These are phyloP conservation scores for Zoanthus solanderi DNA, from an alignment of 92 coral and sea anemone genomes.

Conservation along the genomic window DNA sequence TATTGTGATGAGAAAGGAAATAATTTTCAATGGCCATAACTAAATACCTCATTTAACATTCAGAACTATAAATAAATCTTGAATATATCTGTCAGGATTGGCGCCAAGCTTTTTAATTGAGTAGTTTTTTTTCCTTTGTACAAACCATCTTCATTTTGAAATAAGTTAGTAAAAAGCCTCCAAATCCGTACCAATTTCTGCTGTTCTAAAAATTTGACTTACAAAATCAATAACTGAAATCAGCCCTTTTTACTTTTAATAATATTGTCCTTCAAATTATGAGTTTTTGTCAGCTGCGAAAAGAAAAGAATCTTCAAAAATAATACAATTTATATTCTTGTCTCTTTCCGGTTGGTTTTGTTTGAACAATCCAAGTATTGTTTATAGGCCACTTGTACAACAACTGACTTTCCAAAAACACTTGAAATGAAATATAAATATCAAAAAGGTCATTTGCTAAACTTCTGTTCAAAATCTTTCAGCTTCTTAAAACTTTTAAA, in stretches of 20 bases:
- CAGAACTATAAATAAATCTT: conserved; percentile 41
- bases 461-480: not conserved
- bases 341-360: not conserved
- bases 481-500: not conserved
- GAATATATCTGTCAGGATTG: conserved; percentile 23
- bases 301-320: not conserved
- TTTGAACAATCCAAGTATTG: conserved; percentile 6
- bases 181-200: not conserved
- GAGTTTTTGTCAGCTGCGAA: conserved; percentile 16
- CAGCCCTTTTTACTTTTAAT: not conserved
- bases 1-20: conserved; percentile 15
- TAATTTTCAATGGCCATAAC: conserved; percentile 29
- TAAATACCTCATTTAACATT: conserved; percentile 36
- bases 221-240: not conserved
- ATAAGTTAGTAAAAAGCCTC: not conserved
- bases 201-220: not conserved
- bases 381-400: not conserved
- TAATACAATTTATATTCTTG: not conserved
- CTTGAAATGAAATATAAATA: conserved; percentile 1
- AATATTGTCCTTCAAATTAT: not conserved
- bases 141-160: not conserved
- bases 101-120: not conserved
- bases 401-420: not conserved
- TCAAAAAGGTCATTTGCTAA: not conserved
- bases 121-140: not conserved